These are phyloP conservation scores for Drosophila mettleri DNA, from an alignment of 2,888 invertebrate species.

Conservation along the genomic window DNA sequence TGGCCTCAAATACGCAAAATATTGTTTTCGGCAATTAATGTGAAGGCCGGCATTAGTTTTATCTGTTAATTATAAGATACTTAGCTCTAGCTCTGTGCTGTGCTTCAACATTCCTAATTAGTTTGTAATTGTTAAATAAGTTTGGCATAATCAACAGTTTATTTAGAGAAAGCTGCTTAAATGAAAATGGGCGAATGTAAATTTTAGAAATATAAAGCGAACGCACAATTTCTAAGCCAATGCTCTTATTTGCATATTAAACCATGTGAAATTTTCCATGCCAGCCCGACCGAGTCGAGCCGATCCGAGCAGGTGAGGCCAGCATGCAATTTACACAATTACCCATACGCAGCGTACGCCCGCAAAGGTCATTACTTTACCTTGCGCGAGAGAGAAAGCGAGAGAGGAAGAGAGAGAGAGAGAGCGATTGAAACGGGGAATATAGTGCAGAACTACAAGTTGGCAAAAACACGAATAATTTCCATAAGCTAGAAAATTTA, in stretches of 20 bases:
- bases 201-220: constrained; percentile 34
- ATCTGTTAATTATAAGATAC: constrained; percentile 7
- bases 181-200: constrained; percentile 28
- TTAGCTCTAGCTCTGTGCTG: background rate
- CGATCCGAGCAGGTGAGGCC: constrained; percentile 7
- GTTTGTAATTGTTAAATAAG: constrained; percentile 28
- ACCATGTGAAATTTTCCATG: constrained; percentile 40
- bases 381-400: constrained; percentile 24
- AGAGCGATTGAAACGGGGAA: constrained; percentile 10
- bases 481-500: constrained; percentile 75
- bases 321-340: constrained; percentile 62
- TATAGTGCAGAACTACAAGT: constrained; percentile 38
- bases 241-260: constrained; percentile 37
- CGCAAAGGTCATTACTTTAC: constrained; percentile 69
- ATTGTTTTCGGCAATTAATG: background rate
- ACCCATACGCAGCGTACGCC: constrained; percentile 69
- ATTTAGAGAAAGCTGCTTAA: constrained; percentile 15
- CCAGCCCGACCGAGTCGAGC: constrained; percentile 9
- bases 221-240: constrained; percentile 42
- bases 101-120: constrained; percentile 16
- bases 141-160: constrained; percentile 22
- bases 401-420: background rate
- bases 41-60: background rate
- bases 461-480: constrained; percentile 69
- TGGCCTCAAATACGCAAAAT: background rate